Conservation (phyloP, 2,797 vertebrate genomes). For the Takifugu rubripes region DNA sequence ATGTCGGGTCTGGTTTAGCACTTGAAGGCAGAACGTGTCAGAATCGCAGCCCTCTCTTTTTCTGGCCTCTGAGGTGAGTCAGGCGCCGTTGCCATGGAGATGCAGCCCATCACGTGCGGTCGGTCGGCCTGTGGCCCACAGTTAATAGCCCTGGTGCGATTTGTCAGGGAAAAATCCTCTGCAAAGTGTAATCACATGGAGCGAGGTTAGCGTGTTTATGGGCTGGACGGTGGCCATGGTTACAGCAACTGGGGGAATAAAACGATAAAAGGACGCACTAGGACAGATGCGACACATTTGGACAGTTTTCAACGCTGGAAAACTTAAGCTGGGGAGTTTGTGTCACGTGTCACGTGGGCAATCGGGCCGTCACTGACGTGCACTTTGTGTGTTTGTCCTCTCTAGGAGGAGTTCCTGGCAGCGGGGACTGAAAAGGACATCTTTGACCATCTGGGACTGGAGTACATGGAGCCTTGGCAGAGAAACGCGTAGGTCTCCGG, state of each 20-base stretch:
- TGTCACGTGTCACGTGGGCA: constrained; percentile 4
- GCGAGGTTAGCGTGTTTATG: constrained; percentile 61
- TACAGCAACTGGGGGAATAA: too few species aligned
- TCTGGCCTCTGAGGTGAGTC: constrained; percentile 65
- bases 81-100: constrained; percentile 55
- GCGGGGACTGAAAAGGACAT: constrained; percentile 94
- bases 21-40: constrained; percentile 68
- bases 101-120: constrained; percentile 38
- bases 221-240: constrained; percentile 13
- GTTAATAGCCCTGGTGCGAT: constrained; percentile 62
- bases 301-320: neutral
- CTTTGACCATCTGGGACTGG: constrained; percentile 93
- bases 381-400: constrained; percentile 52
- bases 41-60: constrained; percentile 46
- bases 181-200: constrained; percentile 59
- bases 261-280: neutral
- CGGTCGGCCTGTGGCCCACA: constrained; percentile 38
- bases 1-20: constrained; percentile 66
- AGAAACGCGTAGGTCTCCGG: constrained; percentile 83
- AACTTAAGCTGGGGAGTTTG: constrained; percentile 9
- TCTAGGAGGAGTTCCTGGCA: constrained; percentile 86
- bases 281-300: neutral
- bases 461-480: constrained; percentile 93
- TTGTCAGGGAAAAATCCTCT: constrained; percentile 60
- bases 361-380: constrained; percentile 29